Base-by-base conservation (phyloP, 2,113 vertebrate species). In the Oncorhynchus mykiss region DNA sequence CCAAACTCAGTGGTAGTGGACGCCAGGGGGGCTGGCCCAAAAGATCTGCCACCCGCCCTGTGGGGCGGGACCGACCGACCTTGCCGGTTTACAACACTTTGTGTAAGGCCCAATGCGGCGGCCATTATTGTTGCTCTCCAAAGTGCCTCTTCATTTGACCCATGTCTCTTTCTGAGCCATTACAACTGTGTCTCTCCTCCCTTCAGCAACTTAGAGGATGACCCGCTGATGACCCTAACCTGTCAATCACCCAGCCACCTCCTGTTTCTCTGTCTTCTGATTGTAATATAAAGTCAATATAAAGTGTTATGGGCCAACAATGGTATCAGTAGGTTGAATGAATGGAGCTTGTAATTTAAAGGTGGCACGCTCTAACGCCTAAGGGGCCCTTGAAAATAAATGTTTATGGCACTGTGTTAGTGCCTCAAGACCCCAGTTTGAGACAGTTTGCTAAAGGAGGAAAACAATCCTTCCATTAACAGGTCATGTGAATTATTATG, bases 371-470 rank as follows among this genome's bases (percentile, higher is more conserved):
- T 68, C 67, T 34, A 39, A 68, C 22, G 16, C 67, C 18, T 20
- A 11, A 31, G 16, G 66, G 66, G 31, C 66, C 65, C 65, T 39
- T 20, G 66, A 68, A 31, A 45, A 18, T 68, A 68, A 68, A 68
- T 11, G 8, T 27, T 68, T n/a, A 68, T 11, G 31, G 67, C 31
- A 4, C 31, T 9, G 67, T n/a, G 3, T 39, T 27, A 34, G 29
- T 20, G 12, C 65, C 65, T 31, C 24, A 6, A 29, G 25, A 31
- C 16, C 4, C 25, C 27, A 34, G 31, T 6, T 24, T 16, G 4
- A 66, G 22, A 12, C 25, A 13, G 12, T 12, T 29, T 67, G 16
- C 16, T 57, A 20, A 18, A 18, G 27, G n/a, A 16, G 25, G 39
- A 45, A 45, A 45, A 45, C 2, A 11, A 45, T 45, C 9, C 39